These are phyloP conservation scores for Dastarcus helophoroides DNA, from an alignment of 2,888 invertebrate genomes.

Conservation along the genomic window DNA sequence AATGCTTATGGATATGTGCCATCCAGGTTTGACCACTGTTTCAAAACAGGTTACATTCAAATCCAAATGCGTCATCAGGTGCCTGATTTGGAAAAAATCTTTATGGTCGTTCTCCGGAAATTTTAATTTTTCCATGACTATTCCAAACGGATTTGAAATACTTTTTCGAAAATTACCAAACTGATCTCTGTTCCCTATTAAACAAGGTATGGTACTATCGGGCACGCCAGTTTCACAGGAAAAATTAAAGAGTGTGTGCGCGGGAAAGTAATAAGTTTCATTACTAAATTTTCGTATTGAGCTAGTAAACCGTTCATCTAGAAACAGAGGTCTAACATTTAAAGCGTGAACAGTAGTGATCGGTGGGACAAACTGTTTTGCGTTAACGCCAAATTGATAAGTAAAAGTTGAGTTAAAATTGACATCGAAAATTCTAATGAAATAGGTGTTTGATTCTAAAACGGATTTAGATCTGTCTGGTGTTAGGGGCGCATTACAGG, in stretches of 20 bases:
- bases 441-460: slow-evolving; percentile 43
- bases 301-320: slow-evolving; percentile 46
- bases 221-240: slow-evolving; percentile 19
- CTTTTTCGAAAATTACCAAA: not conserved
- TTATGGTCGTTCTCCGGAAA: too few relatives aligned
- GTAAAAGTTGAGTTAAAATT: slow-evolving; percentile 29
- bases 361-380: slow-evolving; percentile 31
- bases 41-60: not conserved
- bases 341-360: slow-evolving; percentile 30
- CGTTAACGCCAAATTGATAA: too few relatives aligned
- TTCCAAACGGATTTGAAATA: not conserved
- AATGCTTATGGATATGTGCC: slow-evolving; percentile 1
- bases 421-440: slow-evolving; percentile 40
- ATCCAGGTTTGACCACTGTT: not conserved
- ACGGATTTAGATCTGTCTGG: slow-evolving; percentile 39
- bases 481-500: slow-evolving; percentile 42
- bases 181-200: not conserved
- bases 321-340: slow-evolving; percentile 43
- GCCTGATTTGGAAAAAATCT: not conserved
- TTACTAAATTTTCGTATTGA: slow-evolving; percentile 46
- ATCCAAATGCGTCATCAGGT: not conserved
- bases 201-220: slow-evolving; percentile 1
- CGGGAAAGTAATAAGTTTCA: slow-evolving; percentile 49
- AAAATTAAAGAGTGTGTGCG: slow-evolving; percentile 40
- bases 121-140: too few relatives aligned